Evolutionary conservation across 2,888 invertebrate species (phyloP).

Genomic region (Idaea straminata): DNA sequence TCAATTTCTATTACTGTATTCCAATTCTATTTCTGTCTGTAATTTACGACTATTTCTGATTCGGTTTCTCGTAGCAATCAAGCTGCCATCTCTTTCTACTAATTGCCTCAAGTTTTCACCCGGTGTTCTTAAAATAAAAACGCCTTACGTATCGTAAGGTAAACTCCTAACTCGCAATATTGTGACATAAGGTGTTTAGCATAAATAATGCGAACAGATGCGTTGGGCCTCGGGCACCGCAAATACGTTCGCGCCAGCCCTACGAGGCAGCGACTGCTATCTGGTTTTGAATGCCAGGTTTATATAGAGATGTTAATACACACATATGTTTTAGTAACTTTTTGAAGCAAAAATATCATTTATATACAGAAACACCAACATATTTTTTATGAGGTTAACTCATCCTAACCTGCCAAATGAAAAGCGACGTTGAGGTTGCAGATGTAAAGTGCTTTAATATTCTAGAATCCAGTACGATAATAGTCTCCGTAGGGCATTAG

Average conservation of each 20-base stretch:
- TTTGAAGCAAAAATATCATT: too few relatives aligned
- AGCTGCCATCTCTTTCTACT: neutral
- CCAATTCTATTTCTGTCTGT: neutral
- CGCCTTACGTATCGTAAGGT: slow-evolving; percentile 53
- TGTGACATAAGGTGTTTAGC: slow-evolving; percentile 81
- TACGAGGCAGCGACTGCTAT: slow-evolving; percentile 46
- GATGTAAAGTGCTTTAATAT: too few relatives aligned
- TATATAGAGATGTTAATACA: slow-evolving; percentile 50
- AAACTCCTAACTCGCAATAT: slow-evolving; percentile 75
- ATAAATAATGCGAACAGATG: slow-evolving; percentile 80
- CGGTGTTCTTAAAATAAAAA: slow-evolving; percentile 57
- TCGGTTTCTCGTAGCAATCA: neutral
- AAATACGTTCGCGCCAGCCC: slow-evolving; percentile 69
- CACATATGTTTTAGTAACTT: neutral
- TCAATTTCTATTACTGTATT: neutral
- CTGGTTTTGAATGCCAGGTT: slow-evolving; percentile 46
- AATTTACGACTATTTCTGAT: neutral
- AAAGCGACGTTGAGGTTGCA: too few relatives aligned
- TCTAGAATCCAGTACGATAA: too few relatives aligned
- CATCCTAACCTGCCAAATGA: too few relatives aligned
- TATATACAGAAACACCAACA: too few relatives aligned
- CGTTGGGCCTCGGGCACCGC: slow-evolving; percentile 71
- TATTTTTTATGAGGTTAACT: too few relatives aligned
- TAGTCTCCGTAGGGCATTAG: too few relatives aligned
- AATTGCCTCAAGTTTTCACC: neutral